These are phyloP conservation scores for Meloidogyne floridensis DNA, from an alignment of 1,140 invertebrate species.

Conservation along the genomic window DNA sequence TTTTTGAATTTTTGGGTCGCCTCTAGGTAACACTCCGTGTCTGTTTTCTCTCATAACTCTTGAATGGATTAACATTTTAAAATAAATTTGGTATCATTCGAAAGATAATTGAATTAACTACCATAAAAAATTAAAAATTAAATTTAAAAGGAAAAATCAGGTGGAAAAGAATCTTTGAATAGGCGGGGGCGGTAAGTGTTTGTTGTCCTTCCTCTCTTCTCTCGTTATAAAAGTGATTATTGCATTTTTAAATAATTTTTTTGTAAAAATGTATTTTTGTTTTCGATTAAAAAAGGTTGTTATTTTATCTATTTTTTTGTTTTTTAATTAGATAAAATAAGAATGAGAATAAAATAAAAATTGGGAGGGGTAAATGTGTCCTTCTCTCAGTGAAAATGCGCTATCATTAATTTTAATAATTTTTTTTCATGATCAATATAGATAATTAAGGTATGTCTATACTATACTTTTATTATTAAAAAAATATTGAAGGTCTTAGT, in stretches of 20 bases:
- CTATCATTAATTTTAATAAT: not conserved
- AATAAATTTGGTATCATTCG: not conserved
- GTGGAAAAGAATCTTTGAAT: not conserved
- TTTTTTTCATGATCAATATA: not conserved
- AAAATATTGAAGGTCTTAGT: not conserved
- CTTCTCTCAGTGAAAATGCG: not conserved
- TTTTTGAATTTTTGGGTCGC: too few relatives aligned
- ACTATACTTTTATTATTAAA: not conserved
- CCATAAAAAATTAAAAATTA: not conserved
- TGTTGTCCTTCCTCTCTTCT: too few relatives aligned
- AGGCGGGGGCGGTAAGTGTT: too few relatives aligned
- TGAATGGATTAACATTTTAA: conserved; percentile 1
- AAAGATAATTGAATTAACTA: not conserved
- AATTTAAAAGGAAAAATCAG: not conserved
- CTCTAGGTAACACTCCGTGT: not conserved
- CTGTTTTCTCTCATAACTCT: not conserved
- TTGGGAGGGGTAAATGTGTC: not conserved
- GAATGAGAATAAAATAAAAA: not conserved
- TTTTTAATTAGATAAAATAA: not conserved
- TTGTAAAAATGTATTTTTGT: too few relatives aligned
- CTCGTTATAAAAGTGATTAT: too few relatives aligned
- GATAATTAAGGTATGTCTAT: not conserved
- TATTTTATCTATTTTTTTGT: too few relatives aligned
- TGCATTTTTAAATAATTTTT: too few relatives aligned
- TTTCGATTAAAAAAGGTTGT: too few relatives aligned